Conservation (phyloP, 1,140 invertebrate species). For the Micrasema longulum region DNA sequence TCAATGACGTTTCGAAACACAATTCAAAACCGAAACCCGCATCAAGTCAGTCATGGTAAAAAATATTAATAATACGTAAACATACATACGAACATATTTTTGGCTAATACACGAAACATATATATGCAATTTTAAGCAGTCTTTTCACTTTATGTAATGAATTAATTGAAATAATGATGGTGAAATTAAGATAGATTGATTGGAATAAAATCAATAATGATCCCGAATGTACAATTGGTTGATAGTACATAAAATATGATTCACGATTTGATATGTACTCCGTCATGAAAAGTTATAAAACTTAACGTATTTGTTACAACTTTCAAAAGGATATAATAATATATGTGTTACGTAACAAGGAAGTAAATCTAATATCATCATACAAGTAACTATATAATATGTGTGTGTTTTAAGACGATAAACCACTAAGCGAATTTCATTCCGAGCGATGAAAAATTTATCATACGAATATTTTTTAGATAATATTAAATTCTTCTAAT, state of each 20-base stretch:
- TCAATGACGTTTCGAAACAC: slow-evolving; percentile 36
- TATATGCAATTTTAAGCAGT: slow-evolving; percentile 54
- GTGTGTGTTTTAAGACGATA: slow-evolving; percentile 39
- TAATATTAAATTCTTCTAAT: slow-evolving; percentile 52
- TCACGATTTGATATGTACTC: slow-evolving; percentile 24
- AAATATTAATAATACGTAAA: slow-evolving; percentile 14
- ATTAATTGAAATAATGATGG: slow-evolving; percentile 17
- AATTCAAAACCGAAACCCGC: slow-evolving; percentile 21
- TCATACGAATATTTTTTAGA: slow-evolving; percentile 42
- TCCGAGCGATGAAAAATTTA: slow-evolving; percentile 51
- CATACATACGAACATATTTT: slow-evolving; percentile 52
- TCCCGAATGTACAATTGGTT: slow-evolving; percentile 28
- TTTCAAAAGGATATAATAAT: slow-evolving; percentile 12
- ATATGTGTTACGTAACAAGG: slow-evolving; percentile 19
- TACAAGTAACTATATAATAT: slow-evolving; percentile 38
- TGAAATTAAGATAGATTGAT: slow-evolving; percentile 6
- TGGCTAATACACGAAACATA: slow-evolving; percentile 42
- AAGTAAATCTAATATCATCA: slow-evolving; percentile 49
- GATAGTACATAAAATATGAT: not conserved
- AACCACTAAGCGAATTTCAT: slow-evolving; percentile 53
- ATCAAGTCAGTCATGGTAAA: slow-evolving; percentile 26
- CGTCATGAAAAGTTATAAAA: slow-evolving; percentile 9
- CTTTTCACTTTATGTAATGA: slow-evolving; percentile 52
- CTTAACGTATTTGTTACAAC: not conserved
- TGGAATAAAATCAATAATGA: slow-evolving; percentile 26